Evolutionary conservation across 2,113 vertebrate species (phyloP), one percentile per base, ranked within the genome.

Genomic region (Callionymus lyra): DNA sequence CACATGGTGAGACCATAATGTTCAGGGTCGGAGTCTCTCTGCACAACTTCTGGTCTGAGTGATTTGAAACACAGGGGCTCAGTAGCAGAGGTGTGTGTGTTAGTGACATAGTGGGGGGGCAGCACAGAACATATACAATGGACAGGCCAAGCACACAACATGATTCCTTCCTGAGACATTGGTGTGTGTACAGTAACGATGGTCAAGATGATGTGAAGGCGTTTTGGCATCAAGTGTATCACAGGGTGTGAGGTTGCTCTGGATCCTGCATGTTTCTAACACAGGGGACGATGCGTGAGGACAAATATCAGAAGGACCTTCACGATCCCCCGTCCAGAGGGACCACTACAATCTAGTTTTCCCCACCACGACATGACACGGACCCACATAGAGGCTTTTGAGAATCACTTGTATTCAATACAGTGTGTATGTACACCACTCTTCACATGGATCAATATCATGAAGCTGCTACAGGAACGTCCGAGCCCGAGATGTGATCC

Each of bases 151-250:
- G 77, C 70, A 82, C 70, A 79, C 70, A 74, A 62, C 72, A 79
- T 79, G 76, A 81, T 82, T 82, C 74, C 78, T 82, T 82, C 80
- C 80, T 81, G 80, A 82, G 80, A 82, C 80, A 68, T 82, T 70
- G 76, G 74, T 52, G 53, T 66, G 68, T 65, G 55, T 78, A 81
- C 78, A 82, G 78, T 77, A 76, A 77, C 15, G 59, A 62, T 59
- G 72, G 70, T 74, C 61, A 56, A 32, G 60, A 49, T 54, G 53
- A 15, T 21, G 71, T 82, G 76, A 77, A 79, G 80, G 72, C 73
- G 62, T 76, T 78, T 77, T 72, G 77, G 72, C 56, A 47, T 73
- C 65, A 77, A 74, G 70, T 68, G 72, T 70, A 57, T 80, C 47
- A 71, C 67, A 77, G 68, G 68, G 71, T 68, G 59, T 32, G 37